Base-by-base conservation (phyloP, 2,797 vertebrate species). In the Sciurus vulgaris region DNA sequence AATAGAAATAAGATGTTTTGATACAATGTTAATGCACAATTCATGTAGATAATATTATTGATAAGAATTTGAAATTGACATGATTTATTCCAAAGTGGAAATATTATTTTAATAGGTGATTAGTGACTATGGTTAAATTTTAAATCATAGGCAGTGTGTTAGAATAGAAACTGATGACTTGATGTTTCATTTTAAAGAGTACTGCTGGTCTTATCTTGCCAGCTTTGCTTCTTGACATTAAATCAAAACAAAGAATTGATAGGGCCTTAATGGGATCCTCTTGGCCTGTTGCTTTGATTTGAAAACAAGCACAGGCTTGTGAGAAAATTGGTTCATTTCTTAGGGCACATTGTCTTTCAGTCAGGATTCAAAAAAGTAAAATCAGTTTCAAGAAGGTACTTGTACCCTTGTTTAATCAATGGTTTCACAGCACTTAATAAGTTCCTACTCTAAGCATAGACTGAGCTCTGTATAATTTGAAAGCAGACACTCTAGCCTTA, bases 311-410 rank as follows among this genome's bases (percentile, higher is more conserved):
- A 22, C 0, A 3, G 13, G 2, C 86, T 89, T 93, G 10, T 77
- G 41, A 95, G 81, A 94, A 92, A 83, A 76, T 35, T 28, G 35
- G 11, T 86, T 93, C 38, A n/a, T 91, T 88, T 92, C 33, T 61
- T 67, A 76, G 89, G 51, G n/a, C 47, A 70, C 1, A 59, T 5
- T 18, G 28, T 83, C 83, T 72, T 93, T 88, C 9, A 38, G 28
- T 73, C 13, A 54, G 38, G 63, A 87, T 82, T 94, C 54, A 83
- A 54, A 33, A 93, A 94, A 69, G 15, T 86, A 38, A 77, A 77
- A 69, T 73, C 44, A 90, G 7, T 83, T 92, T 84, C 33, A 73
- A 30, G 26, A 90, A 84, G 18, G 33, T 47, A 44, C 69, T 94
- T 89, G 8, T 70, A 84, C 61, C 26, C 24, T 67, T 73, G 22